Conservation (phyloP, 1,140 invertebrate genomes). For the Neodiprion lecontei region DNA sequence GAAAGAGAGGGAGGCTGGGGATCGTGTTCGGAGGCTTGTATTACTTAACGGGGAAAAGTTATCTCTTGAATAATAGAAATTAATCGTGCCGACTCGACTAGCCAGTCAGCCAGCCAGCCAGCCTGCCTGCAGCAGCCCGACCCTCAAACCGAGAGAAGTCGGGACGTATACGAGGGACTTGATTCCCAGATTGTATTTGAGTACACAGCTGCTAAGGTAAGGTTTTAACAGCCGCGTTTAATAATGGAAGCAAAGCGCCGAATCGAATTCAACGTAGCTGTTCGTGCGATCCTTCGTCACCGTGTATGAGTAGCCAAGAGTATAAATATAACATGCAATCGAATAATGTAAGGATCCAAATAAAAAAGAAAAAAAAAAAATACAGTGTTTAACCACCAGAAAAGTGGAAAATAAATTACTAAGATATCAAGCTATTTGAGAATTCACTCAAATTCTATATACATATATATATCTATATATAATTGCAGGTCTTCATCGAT, state of each 20-base stretch:
- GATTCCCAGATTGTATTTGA: conserved; percentile 54
- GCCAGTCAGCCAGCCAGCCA: not conserved
- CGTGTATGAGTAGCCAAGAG: too few relatives aligned
- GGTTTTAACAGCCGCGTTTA: conserved; percentile 47
- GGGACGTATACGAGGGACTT: conserved; percentile 35
- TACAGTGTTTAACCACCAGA: too few relatives aligned
- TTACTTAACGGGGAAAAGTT: not conserved
- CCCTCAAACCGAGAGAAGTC: conserved; percentile 28
- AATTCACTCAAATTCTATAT: too few relatives aligned
- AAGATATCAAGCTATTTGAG: too few relatives aligned
- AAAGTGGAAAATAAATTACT: too few relatives aligned
- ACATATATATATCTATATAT: too few relatives aligned
- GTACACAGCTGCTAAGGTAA: conserved; percentile 48
- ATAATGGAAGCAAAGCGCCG: conserved; percentile 52
- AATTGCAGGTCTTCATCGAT: too few relatives aligned
- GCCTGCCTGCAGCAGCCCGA: not conserved
- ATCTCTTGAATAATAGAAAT: conserved; percentile 6
- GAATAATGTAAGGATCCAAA: too few relatives aligned
- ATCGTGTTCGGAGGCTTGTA: conserved; percentile 18
- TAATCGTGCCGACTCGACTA: conserved; percentile 1
- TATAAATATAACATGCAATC: too few relatives aligned
- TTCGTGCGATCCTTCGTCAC: too few relatives aligned
- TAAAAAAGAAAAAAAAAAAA: too few relatives aligned
- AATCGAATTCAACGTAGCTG: not conserved
- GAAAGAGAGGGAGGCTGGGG: conserved; percentile 14